A percentile compares a stretch with the other conserved stretches of the same genome.
Evolutionary conservation across 2,888 invertebrate species (phyloP).

Genomic region (Pristionchus mayeri): DNA sequence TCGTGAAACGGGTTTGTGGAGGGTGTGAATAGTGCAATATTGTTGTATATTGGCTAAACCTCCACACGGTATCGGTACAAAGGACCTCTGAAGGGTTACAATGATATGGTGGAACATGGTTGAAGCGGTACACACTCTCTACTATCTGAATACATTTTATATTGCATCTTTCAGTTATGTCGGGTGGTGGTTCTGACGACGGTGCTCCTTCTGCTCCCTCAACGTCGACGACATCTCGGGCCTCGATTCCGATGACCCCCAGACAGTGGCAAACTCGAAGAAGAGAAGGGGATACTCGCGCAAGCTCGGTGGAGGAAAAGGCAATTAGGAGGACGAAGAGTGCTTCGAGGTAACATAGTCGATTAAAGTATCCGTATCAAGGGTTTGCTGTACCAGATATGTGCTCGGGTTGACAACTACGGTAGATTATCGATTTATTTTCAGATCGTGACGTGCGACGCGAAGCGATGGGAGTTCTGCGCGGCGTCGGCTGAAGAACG

Average conservation of each 20-base stretch:
- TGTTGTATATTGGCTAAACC: neutral
- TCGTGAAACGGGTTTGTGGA: neutral
- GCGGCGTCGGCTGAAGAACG: constrained; percentile 90
- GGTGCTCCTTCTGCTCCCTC: constrained; percentile 60
- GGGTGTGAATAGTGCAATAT: neutral
- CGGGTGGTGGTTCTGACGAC: constrained; percentile 64
- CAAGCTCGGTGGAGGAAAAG: constrained; percentile 57
- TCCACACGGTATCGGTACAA: neutral
- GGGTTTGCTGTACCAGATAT: too few species aligned
- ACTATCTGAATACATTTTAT: too few species aligned
- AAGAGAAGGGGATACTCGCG: constrained; percentile 50
- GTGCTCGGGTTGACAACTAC: neutral
- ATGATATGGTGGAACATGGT: too few species aligned
- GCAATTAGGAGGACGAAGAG: constrained; percentile 64
- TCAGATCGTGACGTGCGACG: constrained; percentile 93
- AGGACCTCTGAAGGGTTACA: neutral
- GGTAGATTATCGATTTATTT: constrained; percentile 79
- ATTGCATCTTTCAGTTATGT: constrained; percentile 52
- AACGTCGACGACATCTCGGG: constrained; percentile 44
- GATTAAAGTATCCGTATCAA: neutral
- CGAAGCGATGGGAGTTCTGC: constrained; percentile 98
- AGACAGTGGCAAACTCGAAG: constrained; percentile 59
- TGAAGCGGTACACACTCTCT: neutral
- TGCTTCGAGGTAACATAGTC: constrained; percentile 59
- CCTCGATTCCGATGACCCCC: constrained; percentile 56